A percentile compares a stretch with the other conserved stretches of the same genome.
phyloP scores from a whole-genome alignment of 2,888 invertebrate species.

The Mythimna impura region DNA sequence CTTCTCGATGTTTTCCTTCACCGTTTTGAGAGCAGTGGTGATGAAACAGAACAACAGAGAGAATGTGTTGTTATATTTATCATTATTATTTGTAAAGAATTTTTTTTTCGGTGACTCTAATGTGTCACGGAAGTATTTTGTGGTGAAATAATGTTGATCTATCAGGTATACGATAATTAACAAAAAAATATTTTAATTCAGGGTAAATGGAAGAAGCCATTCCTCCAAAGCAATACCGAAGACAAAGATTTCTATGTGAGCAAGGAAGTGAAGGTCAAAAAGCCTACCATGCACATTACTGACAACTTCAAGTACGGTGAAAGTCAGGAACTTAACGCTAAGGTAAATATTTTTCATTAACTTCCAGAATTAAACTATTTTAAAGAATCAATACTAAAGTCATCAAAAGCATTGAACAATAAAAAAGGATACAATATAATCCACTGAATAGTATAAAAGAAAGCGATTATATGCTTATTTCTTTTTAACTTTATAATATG shows the following conservation, averaged over 20 bases:
- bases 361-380: background rate
- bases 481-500: background rate
- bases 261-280: constrained; percentile 88
- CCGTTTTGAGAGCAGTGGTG: too few relatives aligned
- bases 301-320: constrained; percentile 82
- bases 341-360: constrained; percentile 69
- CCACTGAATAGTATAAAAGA: background rate
- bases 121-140: background rate
- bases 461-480: background rate
- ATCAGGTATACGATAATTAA: background rate
- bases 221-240: constrained; percentile 89
- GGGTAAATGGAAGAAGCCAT: constrained; percentile 93
- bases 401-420: background rate
- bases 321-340: constrained; percentile 77
- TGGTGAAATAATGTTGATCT: background rate
- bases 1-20: too few relatives aligned
- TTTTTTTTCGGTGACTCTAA: too few relatives aligned
- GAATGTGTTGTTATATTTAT: too few relatives aligned
- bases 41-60: too few relatives aligned
- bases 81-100: background rate
- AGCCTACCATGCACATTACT: constrained; percentile 92
- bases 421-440: background rate
- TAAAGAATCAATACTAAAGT: background rate
- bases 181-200: constrained; percentile 53
- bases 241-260: constrained; percentile 92